Evolutionary conservation across 2,797 vertebrate species (phyloP), one percentile per base, ranked within the genome.

Genomic region (Leuciscus waleckii): DNA sequence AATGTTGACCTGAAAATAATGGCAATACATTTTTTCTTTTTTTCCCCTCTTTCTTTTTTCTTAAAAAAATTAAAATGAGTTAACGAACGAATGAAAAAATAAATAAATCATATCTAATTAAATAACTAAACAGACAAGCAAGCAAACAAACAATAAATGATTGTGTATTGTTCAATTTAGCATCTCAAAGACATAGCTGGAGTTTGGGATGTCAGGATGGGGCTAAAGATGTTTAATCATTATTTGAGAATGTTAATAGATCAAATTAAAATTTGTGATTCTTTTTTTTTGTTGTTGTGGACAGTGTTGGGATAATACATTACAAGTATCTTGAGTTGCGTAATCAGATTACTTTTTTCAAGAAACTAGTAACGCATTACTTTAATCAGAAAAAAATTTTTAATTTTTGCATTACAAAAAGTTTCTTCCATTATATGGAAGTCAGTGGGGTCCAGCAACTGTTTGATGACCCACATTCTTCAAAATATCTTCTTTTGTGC

Each of bases 1-100:
- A 85, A 99, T 98, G 91, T 99, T 99, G 90, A 99, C 96, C 98
- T 99, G 94, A 84, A 92, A 94, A 92, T 83, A 94, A 90, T 90
- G 90, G 92, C 6, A 56, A 21, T 1, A 46, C 37, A 69, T 35
- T 23, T 29, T 73, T 75, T 21, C 8, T 7, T 71, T 71, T 17
- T 29, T 21, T 7, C 1, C 1, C 2, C 1, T 2, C 10, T 16
- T n/a, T 2, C 29, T 78, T 5, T 6, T 23, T 8, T 37, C 11
- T n/a, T 11, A 16, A 23, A 39, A 32, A 51, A 32, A 46, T 2
- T 6, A 13, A 35, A 19, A 32, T 4, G 0, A n/a, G 13, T 5
- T 1, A 56, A 39, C 5, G 1, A 58, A 77, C 1, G 4, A 5
- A 16, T 16, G 14, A 16, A 17, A 43, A 16, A 46, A 41, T 14